These are phyloP conservation scores for Colinus virginianus DNA, from an alignment of 2,113 vertebrate genomes.

Conservation along the genomic window DNA sequence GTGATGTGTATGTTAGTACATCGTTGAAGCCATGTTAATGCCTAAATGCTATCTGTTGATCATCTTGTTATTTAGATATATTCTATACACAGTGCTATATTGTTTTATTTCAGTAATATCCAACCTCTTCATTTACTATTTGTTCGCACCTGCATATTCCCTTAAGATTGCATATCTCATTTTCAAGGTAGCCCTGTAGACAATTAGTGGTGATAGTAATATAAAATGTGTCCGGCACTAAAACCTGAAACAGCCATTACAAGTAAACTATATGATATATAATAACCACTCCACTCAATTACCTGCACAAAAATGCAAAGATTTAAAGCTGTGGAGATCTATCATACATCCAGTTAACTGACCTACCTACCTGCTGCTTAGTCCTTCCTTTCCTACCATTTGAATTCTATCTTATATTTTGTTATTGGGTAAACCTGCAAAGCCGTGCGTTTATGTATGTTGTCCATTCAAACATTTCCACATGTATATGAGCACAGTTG, in stretches of 20 bases:
- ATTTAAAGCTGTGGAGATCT: conserved; percentile 38
- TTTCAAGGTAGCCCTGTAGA: conserved; percentile 53
- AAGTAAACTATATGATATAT: conserved; percentile 64
- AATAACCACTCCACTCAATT: conserved; percentile 63
- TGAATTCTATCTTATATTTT: not conserved
- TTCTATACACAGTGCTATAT: conserved; percentile 13
- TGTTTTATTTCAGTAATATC: conserved; percentile 47
- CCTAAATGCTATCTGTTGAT: not conserved
- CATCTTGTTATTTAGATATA: conserved; percentile 25
- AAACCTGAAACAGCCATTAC: conserved; percentile 54
- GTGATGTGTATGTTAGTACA: not conserved
- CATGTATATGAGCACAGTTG: not conserved
- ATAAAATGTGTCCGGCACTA: conserved; percentile 54
- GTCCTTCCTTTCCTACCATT: not conserved
- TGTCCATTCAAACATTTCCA: not conserved
- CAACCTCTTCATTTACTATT: conserved; percentile 35
- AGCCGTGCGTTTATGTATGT: not conserved
- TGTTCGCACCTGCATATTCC: conserved; percentile 49
- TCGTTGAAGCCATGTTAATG: not conserved
- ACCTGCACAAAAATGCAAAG: conserved; percentile 48
- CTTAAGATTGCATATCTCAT: conserved; percentile 54
- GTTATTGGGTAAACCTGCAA: not conserved
- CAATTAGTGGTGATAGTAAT: conserved; percentile 62
- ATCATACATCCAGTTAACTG: conserved; percentile 43
- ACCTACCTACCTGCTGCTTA: conserved; percentile 10